A percentile compares a stretch with the other conserved stretches of the same genome.
Evolutionary conservation across 2,113 vertebrate genomes (phyloP).

Genomic region (Protobothrops flavoviridis): DNA sequence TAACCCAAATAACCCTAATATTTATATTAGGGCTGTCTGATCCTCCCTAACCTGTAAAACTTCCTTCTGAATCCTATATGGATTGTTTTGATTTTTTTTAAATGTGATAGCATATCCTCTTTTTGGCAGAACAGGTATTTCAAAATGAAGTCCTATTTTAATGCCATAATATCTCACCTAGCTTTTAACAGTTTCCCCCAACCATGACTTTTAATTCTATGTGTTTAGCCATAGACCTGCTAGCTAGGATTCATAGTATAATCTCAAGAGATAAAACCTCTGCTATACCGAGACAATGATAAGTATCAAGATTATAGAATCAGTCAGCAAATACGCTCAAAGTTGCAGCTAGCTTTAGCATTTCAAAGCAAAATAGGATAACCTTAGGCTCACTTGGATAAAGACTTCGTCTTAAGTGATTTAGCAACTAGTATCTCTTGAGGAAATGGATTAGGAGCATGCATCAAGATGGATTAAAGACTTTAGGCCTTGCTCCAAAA

Average conservation of each 20-base stretch:
- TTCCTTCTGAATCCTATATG: not conserved
- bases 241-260: not conserved
- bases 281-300: not conserved
- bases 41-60: not conserved
- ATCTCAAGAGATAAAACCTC: not conserved
- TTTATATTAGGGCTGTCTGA: not conserved
- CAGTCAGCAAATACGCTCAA: slow-evolving; percentile 14
- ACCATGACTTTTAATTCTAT: not conserved
- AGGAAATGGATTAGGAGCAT: slow-evolving; percentile 11
- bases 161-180: not conserved
- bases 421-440: slow-evolving; percentile 1
- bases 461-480: slow-evolving; percentile 8
- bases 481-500: not conserved
- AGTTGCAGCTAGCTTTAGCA: not conserved
- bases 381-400: slow-evolving; percentile 9
- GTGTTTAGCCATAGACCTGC: not conserved
- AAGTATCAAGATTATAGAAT: slow-evolving; percentile 11
- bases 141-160: not conserved
- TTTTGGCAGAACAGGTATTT: not conserved
- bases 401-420: slow-evolving; percentile 21
- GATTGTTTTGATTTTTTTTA: not conserved
- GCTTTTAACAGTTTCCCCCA: not conserved
- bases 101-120: not conserved
- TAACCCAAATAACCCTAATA: not conserved
- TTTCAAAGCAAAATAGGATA: slow-evolving; percentile 13